A percentile compares a stretch with the other conserved stretches of the same genome.
These are phyloP conservation scores for Iphiclides podalirius DNA, from an alignment of 2,888 invertebrate species.

Conservation along the genomic window DNA sequence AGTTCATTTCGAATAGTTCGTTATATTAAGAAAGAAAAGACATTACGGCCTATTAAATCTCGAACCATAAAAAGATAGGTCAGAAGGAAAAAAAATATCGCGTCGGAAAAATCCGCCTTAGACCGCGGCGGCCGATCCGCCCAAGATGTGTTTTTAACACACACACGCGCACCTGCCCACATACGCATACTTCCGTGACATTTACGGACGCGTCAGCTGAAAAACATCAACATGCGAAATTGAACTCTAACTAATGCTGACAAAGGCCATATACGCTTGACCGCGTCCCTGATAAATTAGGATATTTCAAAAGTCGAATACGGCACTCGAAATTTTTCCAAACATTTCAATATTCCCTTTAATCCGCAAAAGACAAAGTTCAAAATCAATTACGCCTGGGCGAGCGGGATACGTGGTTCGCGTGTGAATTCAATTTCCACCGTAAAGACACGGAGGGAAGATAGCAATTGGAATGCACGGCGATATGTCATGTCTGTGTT, in stretches of 20 bases:
- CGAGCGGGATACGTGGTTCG: not conserved
- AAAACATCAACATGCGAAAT: constrained; percentile 43
- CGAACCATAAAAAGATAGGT: constrained; percentile 18
- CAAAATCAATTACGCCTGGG: constrained; percentile 15
- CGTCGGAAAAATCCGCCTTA: constrained; percentile 50
- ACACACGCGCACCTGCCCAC: constrained; percentile 42
- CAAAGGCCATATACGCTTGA: constrained; percentile 40
- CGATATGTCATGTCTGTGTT: constrained; percentile 63
- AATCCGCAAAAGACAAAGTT: constrained; percentile 9
- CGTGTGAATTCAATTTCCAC: constrained; percentile 31
- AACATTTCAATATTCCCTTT: constrained; percentile 13
- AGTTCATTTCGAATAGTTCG: constrained; percentile 22
- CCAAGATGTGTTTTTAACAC: constrained; percentile 68
- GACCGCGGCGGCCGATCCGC: constrained; percentile 49
- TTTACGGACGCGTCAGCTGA: constrained; percentile 75
- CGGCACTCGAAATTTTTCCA: constrained; percentile 50
- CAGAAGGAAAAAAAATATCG: constrained; percentile 15
- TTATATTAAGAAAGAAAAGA: not conserved
- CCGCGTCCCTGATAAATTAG: constrained; percentile 56
- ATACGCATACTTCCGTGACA: constrained; percentile 51
- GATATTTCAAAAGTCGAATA: constrained; percentile 73
- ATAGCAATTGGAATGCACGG: constrained; percentile 34
- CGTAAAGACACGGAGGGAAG: constrained; percentile 31
- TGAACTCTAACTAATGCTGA: constrained; percentile 32
- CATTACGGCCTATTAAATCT: not conserved